Evolutionary conservation across 2,888 invertebrate genomes (phyloP).

Genomic region (Uloborus plumipes): DNA sequence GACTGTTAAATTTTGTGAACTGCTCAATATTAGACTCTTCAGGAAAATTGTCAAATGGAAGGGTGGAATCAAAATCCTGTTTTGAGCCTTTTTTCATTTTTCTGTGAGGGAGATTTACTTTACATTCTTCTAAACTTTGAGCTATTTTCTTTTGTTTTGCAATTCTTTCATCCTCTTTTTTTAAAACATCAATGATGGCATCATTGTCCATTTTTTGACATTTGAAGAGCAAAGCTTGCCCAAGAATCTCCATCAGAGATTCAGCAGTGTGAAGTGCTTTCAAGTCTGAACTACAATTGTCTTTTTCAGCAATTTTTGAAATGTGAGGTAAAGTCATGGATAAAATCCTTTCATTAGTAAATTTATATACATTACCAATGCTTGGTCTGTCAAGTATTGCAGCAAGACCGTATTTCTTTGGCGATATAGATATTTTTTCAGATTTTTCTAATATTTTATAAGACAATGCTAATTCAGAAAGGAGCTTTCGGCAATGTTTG

Average conservation of each 20-base stretch:
- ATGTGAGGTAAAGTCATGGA: slow-evolving; percentile 13
- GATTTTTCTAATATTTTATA: slow-evolving; percentile 21
- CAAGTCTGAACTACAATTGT: not conserved
- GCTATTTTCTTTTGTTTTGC: not conserved
- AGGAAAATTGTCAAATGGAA: not conserved
- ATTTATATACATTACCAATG: not conserved
- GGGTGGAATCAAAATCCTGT: not conserved
- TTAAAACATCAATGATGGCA: slow-evolving; percentile 1
- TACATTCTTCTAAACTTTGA: not conserved
- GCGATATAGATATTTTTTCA: not conserved
- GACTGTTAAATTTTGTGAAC: slow-evolving; percentile 15
- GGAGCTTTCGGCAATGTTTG: slow-evolving; percentile 24
- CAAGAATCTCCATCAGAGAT: slow-evolving; percentile 17
- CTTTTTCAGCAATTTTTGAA: not conserved
- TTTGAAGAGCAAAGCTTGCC: slow-evolving; percentile 33
- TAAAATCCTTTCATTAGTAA: not conserved
- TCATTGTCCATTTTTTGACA: slow-evolving; percentile 4
- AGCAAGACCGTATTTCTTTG: slow-evolving; percentile 16
- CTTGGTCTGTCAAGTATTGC: slow-evolving; percentile 29
- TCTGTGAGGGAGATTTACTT: not conserved
- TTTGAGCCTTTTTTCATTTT: not conserved
- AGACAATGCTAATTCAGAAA: slow-evolving; percentile 4
- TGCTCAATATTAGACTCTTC: slow-evolving; percentile 7
- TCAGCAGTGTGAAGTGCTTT: slow-evolving; percentile 3
- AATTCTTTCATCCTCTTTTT: slow-evolving; percentile 19